Evolutionary conservation across 2,888 invertebrate species (phyloP).

Genomic region (Ectemnius cavifrons): DNA sequence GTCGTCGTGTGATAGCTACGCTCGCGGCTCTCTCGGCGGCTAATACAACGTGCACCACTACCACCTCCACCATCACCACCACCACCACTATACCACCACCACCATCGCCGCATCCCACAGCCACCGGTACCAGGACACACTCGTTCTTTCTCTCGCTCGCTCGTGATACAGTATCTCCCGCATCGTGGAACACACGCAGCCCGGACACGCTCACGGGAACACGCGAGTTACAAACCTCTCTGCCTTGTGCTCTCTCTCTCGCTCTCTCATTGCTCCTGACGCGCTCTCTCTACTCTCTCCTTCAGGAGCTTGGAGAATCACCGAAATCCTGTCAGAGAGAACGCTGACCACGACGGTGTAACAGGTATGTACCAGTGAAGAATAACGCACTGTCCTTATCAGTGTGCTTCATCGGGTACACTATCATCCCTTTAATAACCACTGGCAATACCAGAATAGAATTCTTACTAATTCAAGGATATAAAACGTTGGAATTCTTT

Average conservation of each 20-base stretch:
- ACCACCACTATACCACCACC: conserved; percentile 35
- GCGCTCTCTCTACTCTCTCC: background rate
- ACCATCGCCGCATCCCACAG: conserved; percentile 1
- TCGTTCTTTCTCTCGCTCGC: no score
- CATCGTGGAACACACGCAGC: conserved; percentile 6
- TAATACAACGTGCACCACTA: conserved; percentile 23
- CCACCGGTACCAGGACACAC: no score
- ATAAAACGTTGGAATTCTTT: no score
- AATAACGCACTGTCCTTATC: background rate
- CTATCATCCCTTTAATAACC: no score
- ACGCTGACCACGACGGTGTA: conserved; percentile 39
- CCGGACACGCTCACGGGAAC: conserved; percentile 2
- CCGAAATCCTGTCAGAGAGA: conserved; percentile 21
- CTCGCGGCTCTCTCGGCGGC: conserved; percentile 56
- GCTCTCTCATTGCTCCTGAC: no score
- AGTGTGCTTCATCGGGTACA: background rate
- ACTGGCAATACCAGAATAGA: no score
- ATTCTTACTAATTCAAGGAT: no score
- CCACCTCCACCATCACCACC: background rate
- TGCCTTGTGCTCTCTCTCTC: no score
- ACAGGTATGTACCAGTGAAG: conserved; percentile 45
- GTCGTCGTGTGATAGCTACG: conserved; percentile 62
- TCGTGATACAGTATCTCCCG: no score
- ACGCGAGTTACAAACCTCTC: conserved; percentile 4
- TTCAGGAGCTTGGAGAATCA: background rate